Percentiles rank a stretch among this genome's conserved stretches.
Evolutionary conservation across 2,113 vertebrate genomes (phyloP).

Genomic region (Myanophis thanlyinensis): DNA sequence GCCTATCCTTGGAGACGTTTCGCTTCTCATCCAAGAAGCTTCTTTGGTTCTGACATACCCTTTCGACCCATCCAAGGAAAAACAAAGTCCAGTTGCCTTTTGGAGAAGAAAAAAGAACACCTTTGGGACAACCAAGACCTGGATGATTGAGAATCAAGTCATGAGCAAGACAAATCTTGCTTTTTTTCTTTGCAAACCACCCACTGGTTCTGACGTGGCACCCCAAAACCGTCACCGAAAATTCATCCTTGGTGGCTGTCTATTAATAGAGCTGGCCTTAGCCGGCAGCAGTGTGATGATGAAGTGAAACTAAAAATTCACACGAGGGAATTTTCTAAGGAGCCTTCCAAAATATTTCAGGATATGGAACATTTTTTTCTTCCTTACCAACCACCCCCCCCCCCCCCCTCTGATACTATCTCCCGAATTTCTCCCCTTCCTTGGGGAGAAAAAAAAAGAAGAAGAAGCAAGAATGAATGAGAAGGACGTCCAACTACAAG

Average conservation of each 20-base stretch:
- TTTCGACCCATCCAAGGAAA: not conserved
- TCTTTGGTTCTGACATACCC: not conserved
- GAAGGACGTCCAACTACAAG: conserved; percentile 9
- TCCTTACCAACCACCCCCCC: too few relatives aligned
- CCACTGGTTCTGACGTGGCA: not conserved
- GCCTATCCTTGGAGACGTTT: too few relatives aligned
- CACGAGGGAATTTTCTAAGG: not conserved
- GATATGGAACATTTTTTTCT: conserved; percentile 11
- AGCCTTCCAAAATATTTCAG: not conserved
- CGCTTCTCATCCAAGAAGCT: too few relatives aligned
- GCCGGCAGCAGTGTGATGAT: not conserved
- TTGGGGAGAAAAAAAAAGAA: not conserved
- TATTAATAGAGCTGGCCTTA: not conserved
- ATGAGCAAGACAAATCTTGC: not conserved
- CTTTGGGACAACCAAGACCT: not conserved
- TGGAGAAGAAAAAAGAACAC: too few relatives aligned
- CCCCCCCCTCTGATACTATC: not conserved
- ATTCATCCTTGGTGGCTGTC: not conserved
- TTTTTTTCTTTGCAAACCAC: not conserved
- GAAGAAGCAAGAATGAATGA: not conserved
- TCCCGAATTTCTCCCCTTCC: not conserved
- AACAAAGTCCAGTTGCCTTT: not conserved
- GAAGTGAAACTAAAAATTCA: not conserved
- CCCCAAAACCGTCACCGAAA: not conserved
- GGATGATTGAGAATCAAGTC: not conserved